phyloP scores from a whole-genome alignment of 2,888 invertebrate genomes.

The Endomychus coccineus region DNA sequence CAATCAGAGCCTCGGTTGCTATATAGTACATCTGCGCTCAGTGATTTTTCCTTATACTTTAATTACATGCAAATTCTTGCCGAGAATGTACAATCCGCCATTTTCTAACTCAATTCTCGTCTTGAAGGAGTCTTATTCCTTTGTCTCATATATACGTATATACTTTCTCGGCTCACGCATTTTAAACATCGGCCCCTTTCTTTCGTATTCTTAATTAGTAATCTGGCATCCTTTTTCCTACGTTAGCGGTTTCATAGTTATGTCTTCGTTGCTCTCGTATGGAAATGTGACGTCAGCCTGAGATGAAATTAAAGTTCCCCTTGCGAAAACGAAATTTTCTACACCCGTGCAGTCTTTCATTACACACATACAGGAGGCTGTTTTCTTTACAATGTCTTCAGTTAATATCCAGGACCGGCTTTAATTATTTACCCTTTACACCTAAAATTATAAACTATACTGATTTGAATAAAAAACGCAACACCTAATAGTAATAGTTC shows the following conservation, averaged over 20 bases:
- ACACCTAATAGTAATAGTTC: too few relatives aligned
- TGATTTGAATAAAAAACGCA: too few relatives aligned
- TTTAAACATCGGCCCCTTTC: constrained; percentile 51
- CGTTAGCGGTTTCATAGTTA: constrained; percentile 45
- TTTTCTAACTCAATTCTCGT: constrained; percentile 43
- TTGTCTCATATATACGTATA: constrained; percentile 43
- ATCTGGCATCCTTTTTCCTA: constrained; percentile 47
- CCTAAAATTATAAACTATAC: too few relatives aligned
- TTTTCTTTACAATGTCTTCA: constrained; percentile 35
- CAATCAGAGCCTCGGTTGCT: constrained; percentile 33
- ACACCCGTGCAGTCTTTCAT: constrained; percentile 46
- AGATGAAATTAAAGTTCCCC: constrained; percentile 43
- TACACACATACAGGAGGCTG: constrained; percentile 39
- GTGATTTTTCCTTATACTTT: constrained; percentile 45
- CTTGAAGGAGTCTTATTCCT: constrained; percentile 43
- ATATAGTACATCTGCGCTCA: constrained; percentile 40
- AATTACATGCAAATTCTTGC: constrained; percentile 47
- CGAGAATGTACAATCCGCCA: constrained; percentile 45
- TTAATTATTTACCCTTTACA: too few relatives aligned
- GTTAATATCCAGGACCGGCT: constrained; percentile 25
- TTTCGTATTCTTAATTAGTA: constrained; percentile 66
- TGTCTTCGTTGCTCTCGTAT: constrained; percentile 48
- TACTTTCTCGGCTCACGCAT: constrained; percentile 44
- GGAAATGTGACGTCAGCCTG: constrained; percentile 43
- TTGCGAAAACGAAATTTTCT: constrained; percentile 45